Conservation (phyloP, 2,888 invertebrate genomes). For the Morpho achilles region DNA sequence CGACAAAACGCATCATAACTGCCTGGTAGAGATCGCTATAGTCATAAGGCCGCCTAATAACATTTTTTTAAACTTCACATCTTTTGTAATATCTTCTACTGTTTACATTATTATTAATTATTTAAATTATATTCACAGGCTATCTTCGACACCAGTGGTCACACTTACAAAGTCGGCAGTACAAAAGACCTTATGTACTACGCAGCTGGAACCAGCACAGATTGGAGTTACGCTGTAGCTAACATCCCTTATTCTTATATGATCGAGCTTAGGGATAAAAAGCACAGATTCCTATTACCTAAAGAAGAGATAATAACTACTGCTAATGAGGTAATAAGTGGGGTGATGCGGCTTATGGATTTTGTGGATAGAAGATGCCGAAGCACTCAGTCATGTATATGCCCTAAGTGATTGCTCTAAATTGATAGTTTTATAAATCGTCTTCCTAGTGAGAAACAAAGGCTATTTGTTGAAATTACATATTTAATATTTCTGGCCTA, state of each 20-base stretch:
- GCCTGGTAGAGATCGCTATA: too few species aligned
- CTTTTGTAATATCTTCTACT: too few species aligned
- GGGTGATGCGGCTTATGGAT: constrained; percentile 52
- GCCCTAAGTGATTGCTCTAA: constrained; percentile 18
- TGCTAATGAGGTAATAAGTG: constrained; percentile 46
- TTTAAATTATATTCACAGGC: too few species aligned
- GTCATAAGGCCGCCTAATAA: too few species aligned
- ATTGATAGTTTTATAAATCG: background rate
- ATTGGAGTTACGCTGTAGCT: constrained; percentile 63
- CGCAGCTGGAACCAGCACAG: constrained; percentile 59
- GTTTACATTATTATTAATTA: too few species aligned
- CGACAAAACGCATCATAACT: too few species aligned
- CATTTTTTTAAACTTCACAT: too few species aligned
- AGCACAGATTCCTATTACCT: constrained; percentile 58
- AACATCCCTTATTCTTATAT: constrained; percentile 65
- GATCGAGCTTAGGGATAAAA: constrained; percentile 62
- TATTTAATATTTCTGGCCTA: too few species aligned
- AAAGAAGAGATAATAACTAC: constrained; percentile 57
- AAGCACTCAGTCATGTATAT: constrained; percentile 27
- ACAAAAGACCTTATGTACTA: constrained; percentile 72
- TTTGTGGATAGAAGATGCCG: constrained; percentile 44
- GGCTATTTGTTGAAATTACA: too few species aligned
- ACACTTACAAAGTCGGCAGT: constrained; percentile 67
- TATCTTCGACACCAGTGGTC: constrained; percentile 49
- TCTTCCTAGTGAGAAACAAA: too few species aligned